A percentile compares a stretch with the other conserved stretches of the same genome.
phyloP scores from a whole-genome alignment of 2,797 vertebrate species.

The Cyprinella venusta region DNA sequence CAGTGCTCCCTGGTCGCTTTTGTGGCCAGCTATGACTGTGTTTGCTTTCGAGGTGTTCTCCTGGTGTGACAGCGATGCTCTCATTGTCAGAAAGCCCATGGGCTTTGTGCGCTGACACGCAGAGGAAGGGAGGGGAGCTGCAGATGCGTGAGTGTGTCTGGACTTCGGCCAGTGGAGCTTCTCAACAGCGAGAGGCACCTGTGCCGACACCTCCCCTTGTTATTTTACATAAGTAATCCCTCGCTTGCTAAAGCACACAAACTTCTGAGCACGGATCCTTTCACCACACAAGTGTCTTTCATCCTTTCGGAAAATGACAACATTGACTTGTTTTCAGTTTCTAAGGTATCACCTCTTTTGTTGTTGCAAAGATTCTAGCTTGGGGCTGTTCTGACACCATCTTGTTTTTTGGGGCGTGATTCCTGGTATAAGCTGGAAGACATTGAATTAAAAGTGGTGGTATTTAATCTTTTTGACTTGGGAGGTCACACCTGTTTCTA shows the following conservation, averaged over 20 bases:
- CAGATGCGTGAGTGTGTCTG: constrained; percentile 76
- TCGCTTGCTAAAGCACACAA: constrained; percentile 59
- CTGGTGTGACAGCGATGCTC: constrained; percentile 74
- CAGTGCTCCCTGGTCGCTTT: constrained; percentile 70
- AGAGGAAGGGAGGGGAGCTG: constrained; percentile 69
- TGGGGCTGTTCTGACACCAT: constrained; percentile 43
- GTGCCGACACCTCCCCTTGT: constrained; percentile 62
- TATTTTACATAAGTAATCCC: constrained; percentile 65
- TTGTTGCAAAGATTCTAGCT: constrained; percentile 34
- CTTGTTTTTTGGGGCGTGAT: constrained; percentile 44
- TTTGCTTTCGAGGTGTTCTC: constrained; percentile 88
- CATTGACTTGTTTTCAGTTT: constrained; percentile 54
- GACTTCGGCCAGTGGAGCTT: constrained; percentile 60
- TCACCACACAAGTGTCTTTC: constrained; percentile 60
- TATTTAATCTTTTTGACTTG: constrained; percentile 21
- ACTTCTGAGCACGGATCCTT: constrained; percentile 48
- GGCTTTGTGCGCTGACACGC: constrained; percentile 83
- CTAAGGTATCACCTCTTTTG: constrained; percentile 53
- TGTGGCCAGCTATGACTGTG: constrained; percentile 69
- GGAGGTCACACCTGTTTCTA: constrained; percentile 14
- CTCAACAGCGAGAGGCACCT: constrained; percentile 75
- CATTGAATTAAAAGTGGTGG: constrained; percentile 18
- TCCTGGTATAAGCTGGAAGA: constrained; percentile 42
- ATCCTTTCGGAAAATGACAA: constrained; percentile 57
- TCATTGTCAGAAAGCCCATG: constrained; percentile 74